Evolutionary conservation across 2,113 vertebrate species (phyloP).

Genomic region (Lycocorax pyrrhopterus): DNA sequence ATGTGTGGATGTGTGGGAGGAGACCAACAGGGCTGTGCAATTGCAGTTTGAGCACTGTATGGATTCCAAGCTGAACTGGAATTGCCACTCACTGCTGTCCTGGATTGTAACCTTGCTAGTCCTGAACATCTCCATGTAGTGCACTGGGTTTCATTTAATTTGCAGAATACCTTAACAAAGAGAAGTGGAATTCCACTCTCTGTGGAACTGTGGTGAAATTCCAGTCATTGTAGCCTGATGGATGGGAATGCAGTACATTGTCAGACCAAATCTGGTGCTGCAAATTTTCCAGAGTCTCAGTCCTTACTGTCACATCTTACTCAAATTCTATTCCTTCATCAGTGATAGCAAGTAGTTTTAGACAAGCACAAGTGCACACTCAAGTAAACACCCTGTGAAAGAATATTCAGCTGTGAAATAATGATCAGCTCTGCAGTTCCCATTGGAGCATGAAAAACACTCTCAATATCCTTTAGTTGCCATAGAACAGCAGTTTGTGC

Average conservation of each 20-base stretch:
- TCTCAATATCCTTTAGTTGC: not conserved
- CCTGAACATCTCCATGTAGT: not conserved
- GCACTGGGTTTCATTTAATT: not conserved
- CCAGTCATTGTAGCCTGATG: not conserved
- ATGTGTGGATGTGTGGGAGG: not conserved
- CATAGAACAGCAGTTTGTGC: not conserved
- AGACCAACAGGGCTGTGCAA: not conserved
- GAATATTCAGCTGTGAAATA: conserved; percentile 32
- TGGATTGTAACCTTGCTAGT: not conserved
- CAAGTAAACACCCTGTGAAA: conserved; percentile 11
- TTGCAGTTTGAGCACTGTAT: not conserved
- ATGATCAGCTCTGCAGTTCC: not conserved
- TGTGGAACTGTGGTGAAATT: not conserved
- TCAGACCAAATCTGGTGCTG: not conserved
- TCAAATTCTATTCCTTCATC: not conserved
- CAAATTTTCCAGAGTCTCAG: not conserved
- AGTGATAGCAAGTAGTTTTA: not conserved
- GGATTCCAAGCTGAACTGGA: not conserved
- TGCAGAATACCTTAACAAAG: not conserved
- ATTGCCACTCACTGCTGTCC: not conserved
- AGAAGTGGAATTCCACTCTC: not conserved
- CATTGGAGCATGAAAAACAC: not conserved
- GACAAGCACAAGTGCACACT: not conserved
- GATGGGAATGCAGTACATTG: not conserved
- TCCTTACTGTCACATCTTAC: not conserved